Evolutionary conservation across 2,113 vertebrate genomes (phyloP), one percentile per base, ranked within the genome.

Genomic region (Sturnira hondurensis): DNA sequence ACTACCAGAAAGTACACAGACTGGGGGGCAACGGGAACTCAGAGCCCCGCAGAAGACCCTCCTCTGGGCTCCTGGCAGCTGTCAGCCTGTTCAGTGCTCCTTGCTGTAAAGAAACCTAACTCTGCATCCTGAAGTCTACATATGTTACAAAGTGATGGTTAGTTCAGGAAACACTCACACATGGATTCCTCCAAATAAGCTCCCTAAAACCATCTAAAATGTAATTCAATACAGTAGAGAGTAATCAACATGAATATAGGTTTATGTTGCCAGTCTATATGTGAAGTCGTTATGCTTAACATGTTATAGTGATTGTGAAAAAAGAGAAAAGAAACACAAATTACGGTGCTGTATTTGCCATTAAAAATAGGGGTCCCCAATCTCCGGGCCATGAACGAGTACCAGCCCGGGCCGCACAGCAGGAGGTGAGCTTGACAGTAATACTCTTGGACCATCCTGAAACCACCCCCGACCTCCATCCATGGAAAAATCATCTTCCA

Each of bases 41-140:
- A 28, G 73, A 63, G 31, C 1, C 0, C 82, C 2, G 1, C 0
- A 0, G 31, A 5, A 5, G 78, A 17, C 50, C 15, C 47, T 41
- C 4, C 43, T 6, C 22, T 0, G 14, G 50, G 50, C 7, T 84
- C 61, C 33, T 28, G 38, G 28, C 41, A 15, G 22, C 41, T 4
- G 5, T 7, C 61, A 43, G 52, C 76, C 50, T 61, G 41, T 22
- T n/a, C 50, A 5, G 38, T 6, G 26, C 26, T 63, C 50, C 65
- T 11, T 12, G 28, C 74, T 38, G 1, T 26, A 45, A 12, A 45
- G 78, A 85, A 63, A 71, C 41, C 63, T 70, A 24, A 70, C 33
- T 68, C n/a, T 52, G 61, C n/a, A 20, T 26, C 16, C 36, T 68
- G 43, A 50, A 63, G 22, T 52, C 61, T 70, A 16, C 6, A 20